phyloP scores from a whole-genome alignment of 2,888 invertebrate genomes.

The Orthonevra nobilis region DNA sequence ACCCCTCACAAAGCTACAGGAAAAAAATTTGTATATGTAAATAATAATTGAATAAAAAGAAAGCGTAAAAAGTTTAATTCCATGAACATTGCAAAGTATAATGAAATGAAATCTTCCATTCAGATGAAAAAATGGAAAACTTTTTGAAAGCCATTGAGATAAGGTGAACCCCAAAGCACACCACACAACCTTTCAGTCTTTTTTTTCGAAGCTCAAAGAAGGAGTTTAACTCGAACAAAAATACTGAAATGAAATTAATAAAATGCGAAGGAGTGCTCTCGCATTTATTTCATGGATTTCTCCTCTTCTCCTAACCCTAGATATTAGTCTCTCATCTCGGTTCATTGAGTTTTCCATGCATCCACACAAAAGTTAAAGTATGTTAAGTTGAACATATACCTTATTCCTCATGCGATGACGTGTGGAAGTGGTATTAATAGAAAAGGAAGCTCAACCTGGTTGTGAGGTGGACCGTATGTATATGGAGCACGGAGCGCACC shows the following conservation, averaged over 20 bases:
- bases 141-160: constrained; percentile 37
- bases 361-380: constrained; percentile 67
- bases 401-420: constrained; percentile 51
- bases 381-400: constrained; percentile 55
- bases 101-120: constrained; percentile 51
- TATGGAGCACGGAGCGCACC: constrained; percentile 57
- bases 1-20: background rate
- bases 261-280: constrained; percentile 31
- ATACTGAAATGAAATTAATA: constrained; percentile 27
- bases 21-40: constrained; percentile 28
- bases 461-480: constrained; percentile 67
- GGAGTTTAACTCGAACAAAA: constrained; percentile 17
- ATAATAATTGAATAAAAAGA: constrained; percentile 53
- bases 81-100: constrained; percentile 29
- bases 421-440: constrained; percentile 49
- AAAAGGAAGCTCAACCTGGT: constrained; percentile 55
- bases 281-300: constrained; percentile 26
- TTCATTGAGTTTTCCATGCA: constrained; percentile 68
- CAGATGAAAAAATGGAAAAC: constrained; percentile 20
- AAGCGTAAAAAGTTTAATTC: constrained; percentile 55
- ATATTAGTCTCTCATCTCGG: constrained; percentile 27
- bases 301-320: background rate
- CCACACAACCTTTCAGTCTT: background rate
- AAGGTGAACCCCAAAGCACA: too few species aligned
- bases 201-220: constrained; percentile 15